Conservation (phyloP, 2,113 vertebrate genomes). For the Pyrgilauda ruficollis region DNA sequence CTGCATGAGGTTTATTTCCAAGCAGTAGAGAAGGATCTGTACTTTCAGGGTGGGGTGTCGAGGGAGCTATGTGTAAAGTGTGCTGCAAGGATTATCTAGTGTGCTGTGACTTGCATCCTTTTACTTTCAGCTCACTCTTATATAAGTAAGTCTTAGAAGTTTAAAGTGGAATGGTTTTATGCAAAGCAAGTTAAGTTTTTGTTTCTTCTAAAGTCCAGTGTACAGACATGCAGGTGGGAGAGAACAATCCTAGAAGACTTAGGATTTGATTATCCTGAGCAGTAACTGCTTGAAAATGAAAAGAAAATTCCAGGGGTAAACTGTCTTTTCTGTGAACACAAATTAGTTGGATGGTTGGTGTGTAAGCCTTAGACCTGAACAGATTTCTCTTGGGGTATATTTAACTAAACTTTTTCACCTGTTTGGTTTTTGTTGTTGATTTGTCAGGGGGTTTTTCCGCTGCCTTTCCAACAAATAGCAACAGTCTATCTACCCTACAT, state of each 20-base stretch:
- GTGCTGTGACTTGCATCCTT: not conserved
- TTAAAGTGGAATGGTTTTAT: not conserved
- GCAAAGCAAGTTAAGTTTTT: not conserved
- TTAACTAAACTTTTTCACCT: not conserved
- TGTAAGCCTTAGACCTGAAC: not conserved
- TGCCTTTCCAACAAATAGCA: not conserved
- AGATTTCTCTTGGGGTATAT: not conserved
- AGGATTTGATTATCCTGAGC: not conserved
- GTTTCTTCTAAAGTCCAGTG: not conserved
- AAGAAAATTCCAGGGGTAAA: not conserved
- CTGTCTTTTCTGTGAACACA: not conserved
- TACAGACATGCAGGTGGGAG: not conserved
- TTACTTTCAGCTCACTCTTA: not conserved
- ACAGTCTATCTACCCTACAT: constrained; percentile 10
- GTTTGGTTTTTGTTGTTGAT: not conserved
- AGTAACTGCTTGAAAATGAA: not conserved
- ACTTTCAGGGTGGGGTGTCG: not conserved
- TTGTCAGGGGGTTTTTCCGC: not conserved
- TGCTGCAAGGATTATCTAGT: not conserved
- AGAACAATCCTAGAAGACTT: not conserved
- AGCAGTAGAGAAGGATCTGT: not conserved
- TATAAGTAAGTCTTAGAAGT: not conserved
- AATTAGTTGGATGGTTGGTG: not conserved
- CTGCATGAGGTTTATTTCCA: not conserved
- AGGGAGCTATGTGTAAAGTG: accelerated